A percentile compares a stretch with the other conserved stretches of the same genome.
These are phyloP conservation scores for Cylas formicarius DNA, from an alignment of 1,140 invertebrate species.

Conservation along the genomic window DNA sequence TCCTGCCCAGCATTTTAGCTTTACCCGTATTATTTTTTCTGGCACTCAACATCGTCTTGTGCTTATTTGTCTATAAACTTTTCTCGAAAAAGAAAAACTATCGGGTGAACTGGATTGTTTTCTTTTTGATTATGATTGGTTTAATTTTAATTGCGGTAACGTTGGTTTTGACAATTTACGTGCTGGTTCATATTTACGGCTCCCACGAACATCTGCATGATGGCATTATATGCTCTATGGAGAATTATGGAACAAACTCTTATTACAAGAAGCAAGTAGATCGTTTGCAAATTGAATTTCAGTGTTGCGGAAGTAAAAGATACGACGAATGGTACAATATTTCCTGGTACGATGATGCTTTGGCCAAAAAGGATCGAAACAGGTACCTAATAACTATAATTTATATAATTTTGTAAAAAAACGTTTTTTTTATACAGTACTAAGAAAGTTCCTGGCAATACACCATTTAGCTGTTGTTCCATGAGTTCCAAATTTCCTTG, in stretches of 20 bases:
- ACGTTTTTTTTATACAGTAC: constrained; percentile 5
- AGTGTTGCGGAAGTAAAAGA: constrained; percentile 39
- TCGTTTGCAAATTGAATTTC: constrained; percentile 37
- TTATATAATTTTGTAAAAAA: constrained; percentile 2
- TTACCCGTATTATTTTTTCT: constrained; percentile 28
- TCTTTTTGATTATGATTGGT: constrained; percentile 20
- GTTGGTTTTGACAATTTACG: constrained; percentile 23
- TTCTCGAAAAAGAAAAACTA: constrained; percentile 20
- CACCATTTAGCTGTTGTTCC: constrained; percentile 38
- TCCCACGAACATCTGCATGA: constrained; percentile 27
- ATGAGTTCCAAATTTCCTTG: constrained; percentile 37
- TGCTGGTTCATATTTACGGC: constrained; percentile 29
- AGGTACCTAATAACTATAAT: constrained; percentile 10
- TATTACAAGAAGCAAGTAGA: constrained; percentile 35
- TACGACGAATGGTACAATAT: constrained; percentile 40
- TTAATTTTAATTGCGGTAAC: constrained; percentile 17
- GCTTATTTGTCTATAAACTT: constrained; percentile 23
- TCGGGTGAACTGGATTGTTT: constrained; percentile 27
- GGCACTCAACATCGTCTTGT: constrained; percentile 22
- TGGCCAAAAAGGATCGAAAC: constrained; percentile 19
- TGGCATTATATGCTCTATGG: constrained; percentile 36
- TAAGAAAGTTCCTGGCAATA: constrained; percentile 15
- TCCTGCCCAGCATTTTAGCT: constrained; percentile 26
- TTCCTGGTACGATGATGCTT: constrained; percentile 33
- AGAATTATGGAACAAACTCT: constrained; percentile 32